phyloP scores from a whole-genome alignment of 2,888 invertebrate species.

The Auanema freiburgensis region DNA sequence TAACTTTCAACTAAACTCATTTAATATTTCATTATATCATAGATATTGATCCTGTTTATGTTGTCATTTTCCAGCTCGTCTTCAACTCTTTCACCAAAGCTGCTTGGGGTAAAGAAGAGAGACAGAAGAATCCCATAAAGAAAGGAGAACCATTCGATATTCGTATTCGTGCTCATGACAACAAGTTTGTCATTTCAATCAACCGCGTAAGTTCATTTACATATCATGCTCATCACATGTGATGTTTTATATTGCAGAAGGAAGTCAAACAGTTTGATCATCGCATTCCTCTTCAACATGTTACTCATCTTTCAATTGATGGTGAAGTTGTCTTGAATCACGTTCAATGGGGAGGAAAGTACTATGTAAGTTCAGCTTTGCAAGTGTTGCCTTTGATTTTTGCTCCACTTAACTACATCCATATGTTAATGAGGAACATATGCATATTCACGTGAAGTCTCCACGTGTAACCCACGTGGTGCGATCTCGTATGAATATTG shows the following conservation, averaged over 20 bases:
- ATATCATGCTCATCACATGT: slow-evolving; percentile 1
- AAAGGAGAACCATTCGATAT: slow-evolving; percentile 57
- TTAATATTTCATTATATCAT: neutral
- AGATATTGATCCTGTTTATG: neutral
- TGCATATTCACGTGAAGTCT: too few relatives aligned
- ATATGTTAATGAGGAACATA: too few relatives aligned
- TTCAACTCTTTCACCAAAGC: slow-evolving; percentile 53
- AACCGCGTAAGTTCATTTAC: slow-evolving; percentile 33
- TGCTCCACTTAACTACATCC: too few relatives aligned
- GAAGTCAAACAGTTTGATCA: slow-evolving; percentile 53
- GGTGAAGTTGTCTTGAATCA: slow-evolving; percentile 52
- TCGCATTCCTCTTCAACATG: slow-evolving; percentile 50
- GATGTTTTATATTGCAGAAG: slow-evolving; percentile 32
- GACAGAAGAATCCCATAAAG: slow-evolving; percentile 55
- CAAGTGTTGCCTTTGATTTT: too few relatives aligned
- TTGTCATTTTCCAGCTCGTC: slow-evolving; percentile 40
- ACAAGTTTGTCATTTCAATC: slow-evolving; percentile 47
- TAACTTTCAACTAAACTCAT: neutral
- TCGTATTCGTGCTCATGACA: slow-evolving; percentile 56
- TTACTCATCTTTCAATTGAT: slow-evolving; percentile 54
- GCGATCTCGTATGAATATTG: too few relatives aligned
- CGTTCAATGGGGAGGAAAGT: slow-evolving; percentile 57
- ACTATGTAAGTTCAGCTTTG: slow-evolving; percentile 53
- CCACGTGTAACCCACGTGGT: too few relatives aligned
- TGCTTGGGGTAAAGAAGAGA: slow-evolving; percentile 57